Conservation (phyloP, 1,140 invertebrate species). For the Polyergus mexicanus region DNA sequence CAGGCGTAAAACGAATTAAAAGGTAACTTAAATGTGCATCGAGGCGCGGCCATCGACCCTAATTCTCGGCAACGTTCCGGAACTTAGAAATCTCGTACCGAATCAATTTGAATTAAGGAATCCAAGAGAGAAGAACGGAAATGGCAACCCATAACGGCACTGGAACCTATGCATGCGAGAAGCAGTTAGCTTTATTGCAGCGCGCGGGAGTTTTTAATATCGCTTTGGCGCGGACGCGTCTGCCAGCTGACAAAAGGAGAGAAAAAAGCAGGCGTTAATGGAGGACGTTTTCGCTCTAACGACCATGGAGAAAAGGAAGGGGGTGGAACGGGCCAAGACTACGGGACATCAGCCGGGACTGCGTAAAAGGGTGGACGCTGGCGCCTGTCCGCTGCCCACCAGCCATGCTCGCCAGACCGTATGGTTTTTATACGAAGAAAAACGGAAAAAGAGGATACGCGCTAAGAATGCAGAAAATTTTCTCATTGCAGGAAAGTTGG, state of each 20-base stretch:
- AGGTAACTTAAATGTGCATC: neutral
- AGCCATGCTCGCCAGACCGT: slow-evolving; percentile 75
- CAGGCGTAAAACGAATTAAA: neutral
- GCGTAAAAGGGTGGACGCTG: slow-evolving; percentile 73
- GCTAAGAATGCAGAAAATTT: slow-evolving; percentile 68
- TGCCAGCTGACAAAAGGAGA: slow-evolving; percentile 83
- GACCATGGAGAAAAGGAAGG: slow-evolving; percentile 80
- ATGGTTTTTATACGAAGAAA: slow-evolving; percentile 72
- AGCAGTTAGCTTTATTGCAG: slow-evolving; percentile 84
- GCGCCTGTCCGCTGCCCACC: slow-evolving; percentile 74
- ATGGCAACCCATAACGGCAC: slow-evolving; percentile 49
- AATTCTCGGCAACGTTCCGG: slow-evolving; percentile 30
- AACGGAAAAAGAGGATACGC: slow-evolving; percentile 64
- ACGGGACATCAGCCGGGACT: slow-evolving; percentile 67
- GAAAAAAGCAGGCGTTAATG: slow-evolving; percentile 82
- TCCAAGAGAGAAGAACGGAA: slow-evolving; percentile 58
- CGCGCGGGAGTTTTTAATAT: slow-evolving; percentile 84
- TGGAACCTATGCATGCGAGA: slow-evolving; percentile 73
- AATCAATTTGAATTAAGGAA: slow-evolving; percentile 40
- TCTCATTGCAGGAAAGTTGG: slow-evolving; percentile 42
- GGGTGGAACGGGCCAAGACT: slow-evolving; percentile 75
- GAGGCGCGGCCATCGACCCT: slow-evolving; percentile 17
- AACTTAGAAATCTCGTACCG: slow-evolving; percentile 51
- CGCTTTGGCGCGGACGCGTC: slow-evolving; percentile 83
- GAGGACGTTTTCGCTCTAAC: slow-evolving; percentile 85